These are phyloP conservation scores for Grus americana DNA, from an alignment of 2,113 vertebrate species.

Conservation along the genomic window DNA sequence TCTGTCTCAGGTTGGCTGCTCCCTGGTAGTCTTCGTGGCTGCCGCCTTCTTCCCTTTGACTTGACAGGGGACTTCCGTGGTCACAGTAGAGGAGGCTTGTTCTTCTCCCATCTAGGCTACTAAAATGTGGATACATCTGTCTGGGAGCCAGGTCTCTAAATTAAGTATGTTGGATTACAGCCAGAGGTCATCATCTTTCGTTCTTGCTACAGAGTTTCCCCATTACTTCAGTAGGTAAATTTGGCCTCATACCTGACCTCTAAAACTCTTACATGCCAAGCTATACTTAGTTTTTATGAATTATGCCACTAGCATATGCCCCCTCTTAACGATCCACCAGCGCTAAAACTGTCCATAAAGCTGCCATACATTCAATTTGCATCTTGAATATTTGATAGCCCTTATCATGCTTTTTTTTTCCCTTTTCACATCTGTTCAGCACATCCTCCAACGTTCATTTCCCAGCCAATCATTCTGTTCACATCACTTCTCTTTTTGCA, in stretches of 20 bases:
- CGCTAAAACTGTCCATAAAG: background rate
- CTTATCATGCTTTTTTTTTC: background rate
- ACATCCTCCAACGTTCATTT: background rate
- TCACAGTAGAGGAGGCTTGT: background rate
- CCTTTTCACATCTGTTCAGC: background rate
- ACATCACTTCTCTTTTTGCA: background rate
- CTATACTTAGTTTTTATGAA: constrained; percentile 31
- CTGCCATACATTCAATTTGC: background rate
- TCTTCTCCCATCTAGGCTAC: background rate
- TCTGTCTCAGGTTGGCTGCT: background rate
- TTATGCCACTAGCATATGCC: background rate
- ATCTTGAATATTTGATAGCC: background rate
- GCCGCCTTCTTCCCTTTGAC: background rate
- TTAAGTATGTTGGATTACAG: background rate
- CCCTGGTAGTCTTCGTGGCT: background rate
- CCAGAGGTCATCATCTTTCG: background rate
- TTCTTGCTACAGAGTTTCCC: background rate
- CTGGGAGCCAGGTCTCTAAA: background rate
- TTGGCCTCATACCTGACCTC: background rate
- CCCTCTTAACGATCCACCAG: background rate
- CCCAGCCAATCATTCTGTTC: background rate
- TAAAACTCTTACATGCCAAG: background rate
- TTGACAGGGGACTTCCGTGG: background rate
- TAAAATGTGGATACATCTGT: background rate
- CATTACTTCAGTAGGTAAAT: background rate